phyloP scores from a whole-genome alignment of 2,113 vertebrate species.

The Psettodes erumei region DNA sequence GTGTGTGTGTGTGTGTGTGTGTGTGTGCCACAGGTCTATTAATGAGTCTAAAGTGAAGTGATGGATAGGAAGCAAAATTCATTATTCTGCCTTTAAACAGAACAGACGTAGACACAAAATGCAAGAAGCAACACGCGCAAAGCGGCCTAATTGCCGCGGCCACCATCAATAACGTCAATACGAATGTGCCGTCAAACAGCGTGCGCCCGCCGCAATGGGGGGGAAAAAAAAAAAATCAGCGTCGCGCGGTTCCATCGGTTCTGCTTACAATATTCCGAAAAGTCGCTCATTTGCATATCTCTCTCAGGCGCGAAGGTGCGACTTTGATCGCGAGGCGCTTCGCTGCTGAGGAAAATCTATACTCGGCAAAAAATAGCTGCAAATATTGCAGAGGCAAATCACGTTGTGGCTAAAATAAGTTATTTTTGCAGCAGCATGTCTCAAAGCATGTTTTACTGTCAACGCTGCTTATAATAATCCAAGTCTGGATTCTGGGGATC shows the following conservation, averaged over 20 bases:
- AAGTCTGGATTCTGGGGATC: too few relatives aligned
- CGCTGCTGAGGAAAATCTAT: conserved; percentile 9
- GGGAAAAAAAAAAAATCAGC: conserved; percentile 55
- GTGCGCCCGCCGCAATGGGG: conserved; percentile 31
- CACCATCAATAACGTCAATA: conserved; percentile 48
- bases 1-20: neutral
- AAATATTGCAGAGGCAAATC: conserved; percentile 3
- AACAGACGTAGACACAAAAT: conserved; percentile 26
- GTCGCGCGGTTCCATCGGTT: conserved; percentile 31
- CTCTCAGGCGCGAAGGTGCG: conserved; percentile 33
- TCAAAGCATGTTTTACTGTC: neutral
- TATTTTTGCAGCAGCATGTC: neutral
- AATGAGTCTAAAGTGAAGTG: conserved; percentile 51
- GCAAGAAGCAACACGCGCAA: conserved; percentile 38
- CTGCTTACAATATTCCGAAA: conserved; percentile 49
- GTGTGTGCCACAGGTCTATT: conserved; percentile 37
- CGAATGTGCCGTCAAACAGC: conserved; percentile 39
- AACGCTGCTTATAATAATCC: too few relatives aligned
- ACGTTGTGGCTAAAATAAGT: conserved; percentile 12
- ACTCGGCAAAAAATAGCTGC: neutral
- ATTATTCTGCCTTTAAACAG: conserved; percentile 56
- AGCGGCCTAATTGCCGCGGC: conserved; percentile 51
- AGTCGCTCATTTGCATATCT: conserved; percentile 50
- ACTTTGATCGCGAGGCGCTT: conserved; percentile 21
- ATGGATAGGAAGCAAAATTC: conserved; percentile 59